Evolutionary conservation across 2,113 vertebrate species (phyloP).

Genomic region (Henicopernis longicauda): DNA sequence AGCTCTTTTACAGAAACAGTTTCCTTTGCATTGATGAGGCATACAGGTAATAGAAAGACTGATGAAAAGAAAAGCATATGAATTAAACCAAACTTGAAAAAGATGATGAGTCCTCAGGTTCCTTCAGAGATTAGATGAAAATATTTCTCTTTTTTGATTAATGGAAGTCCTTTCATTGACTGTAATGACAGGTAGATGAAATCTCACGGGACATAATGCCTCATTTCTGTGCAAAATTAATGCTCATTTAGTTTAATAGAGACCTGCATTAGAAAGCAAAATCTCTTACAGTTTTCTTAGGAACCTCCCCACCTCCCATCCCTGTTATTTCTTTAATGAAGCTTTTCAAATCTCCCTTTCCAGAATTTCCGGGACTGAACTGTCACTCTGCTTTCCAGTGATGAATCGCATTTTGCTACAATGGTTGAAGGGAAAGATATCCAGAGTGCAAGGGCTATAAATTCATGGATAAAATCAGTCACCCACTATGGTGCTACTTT

Average conservation of each 20-base stretch:
- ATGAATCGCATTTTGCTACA: neutral
- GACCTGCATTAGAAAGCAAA: neutral
- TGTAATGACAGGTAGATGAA: neutral
- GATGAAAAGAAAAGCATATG: neutral
- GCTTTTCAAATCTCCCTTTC: neutral
- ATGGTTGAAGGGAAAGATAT: neutral
- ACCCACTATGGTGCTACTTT: neutral
- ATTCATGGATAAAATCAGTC: neutral
- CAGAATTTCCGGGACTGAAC: neutral
- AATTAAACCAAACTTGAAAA: slow-evolving; percentile 6
- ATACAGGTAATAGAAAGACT: neutral
- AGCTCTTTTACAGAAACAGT: neutral
- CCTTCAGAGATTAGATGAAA: neutral
- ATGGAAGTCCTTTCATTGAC: slow-evolving; percentile 10
- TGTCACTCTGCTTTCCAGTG: neutral
- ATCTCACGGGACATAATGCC: neutral
- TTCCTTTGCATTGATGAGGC: neutral
- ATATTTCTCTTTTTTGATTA: slow-evolving; percentile 45
- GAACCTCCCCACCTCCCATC: neutral
- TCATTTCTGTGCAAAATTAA: slow-evolving; percentile 9
- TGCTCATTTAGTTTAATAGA: slow-evolving; percentile 34
- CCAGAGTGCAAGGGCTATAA: neutral
- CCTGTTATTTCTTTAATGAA: slow-evolving; percentile 4
- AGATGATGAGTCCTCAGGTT: neutral
- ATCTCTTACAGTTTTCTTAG: neutral